Conservation (phyloP, 1,140 invertebrate species). For the Brachionus angularis region DNA sequence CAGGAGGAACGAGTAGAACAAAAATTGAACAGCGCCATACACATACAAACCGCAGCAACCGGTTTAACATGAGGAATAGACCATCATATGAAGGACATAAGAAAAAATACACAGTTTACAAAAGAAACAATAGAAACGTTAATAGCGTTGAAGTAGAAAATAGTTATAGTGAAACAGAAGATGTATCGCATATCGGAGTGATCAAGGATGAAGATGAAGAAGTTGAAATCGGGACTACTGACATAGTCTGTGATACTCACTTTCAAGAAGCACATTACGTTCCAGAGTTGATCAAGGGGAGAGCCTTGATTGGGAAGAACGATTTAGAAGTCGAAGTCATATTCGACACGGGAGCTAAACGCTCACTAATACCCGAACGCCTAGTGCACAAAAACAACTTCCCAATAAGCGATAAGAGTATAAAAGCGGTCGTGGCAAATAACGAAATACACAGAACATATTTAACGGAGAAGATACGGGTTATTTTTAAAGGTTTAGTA, state of each 20-base stretch:
- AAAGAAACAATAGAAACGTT: no score
- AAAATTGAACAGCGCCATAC: no score
- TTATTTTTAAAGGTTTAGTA: slow-evolving; percentile 1
- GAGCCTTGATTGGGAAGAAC: not conserved
- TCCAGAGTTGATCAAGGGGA: not conserved
- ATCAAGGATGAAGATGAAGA: not conserved
- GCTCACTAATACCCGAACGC: not conserved
- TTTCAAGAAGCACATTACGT: not conserved
- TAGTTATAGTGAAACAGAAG: no score
- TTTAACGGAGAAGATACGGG: not conserved
- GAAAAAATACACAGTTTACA: no score
- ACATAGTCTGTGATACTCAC: not conserved
- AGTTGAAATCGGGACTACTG: not conserved
- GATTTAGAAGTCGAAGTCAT: not conserved
- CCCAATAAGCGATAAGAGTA: not conserved
- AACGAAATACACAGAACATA: slow-evolving; percentile 9
- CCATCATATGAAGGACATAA: no score
- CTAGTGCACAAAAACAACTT: not conserved
- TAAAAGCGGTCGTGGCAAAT: not conserved
- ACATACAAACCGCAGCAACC: no score
- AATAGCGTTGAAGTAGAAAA: no score
- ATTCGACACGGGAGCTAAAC: not conserved
- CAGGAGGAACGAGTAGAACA: no score
- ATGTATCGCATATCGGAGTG: no score
- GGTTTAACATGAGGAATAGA: no score